Base-by-base conservation (phyloP, 1,140 invertebrate genomes). In the Octopus sinensis region DNA sequence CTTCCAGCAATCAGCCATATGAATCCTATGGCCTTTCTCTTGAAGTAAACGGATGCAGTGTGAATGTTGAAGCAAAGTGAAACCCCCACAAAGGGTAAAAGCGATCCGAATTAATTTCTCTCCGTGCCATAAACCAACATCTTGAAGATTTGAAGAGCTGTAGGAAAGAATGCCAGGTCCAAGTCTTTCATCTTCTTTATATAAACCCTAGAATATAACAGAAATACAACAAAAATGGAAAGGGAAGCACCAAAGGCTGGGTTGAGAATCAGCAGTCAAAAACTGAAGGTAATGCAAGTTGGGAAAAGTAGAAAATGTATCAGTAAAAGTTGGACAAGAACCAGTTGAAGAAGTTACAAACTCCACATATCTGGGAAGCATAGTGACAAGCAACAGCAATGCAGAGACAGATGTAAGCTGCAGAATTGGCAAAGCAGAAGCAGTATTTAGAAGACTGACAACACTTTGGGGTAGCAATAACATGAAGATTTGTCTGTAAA, bases 131-230 rank as follows among this genome's bases (percentile, higher is more conserved):
- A 90, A 82, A 5, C 90, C 90, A 4, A 90, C 87, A 84, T 91
- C 90, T 79, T 90, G 88, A 6, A 77, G 52, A 53, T 73, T 83
- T 9, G 85, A 86, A 82, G 90, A 85, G 12, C 83, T 82, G 82
- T 91, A 90, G 4, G 87, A 89, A 62, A 90, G 76, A 9, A 90
- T 85, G 1, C 90, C 90, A 12, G 89, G 90, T 17, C 90, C 90
- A 77, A 87, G 85, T 80, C 90, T 79, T 71, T 90, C 88, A 85
- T 91, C 89, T 30, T 89, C 86, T 82, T 87, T 88, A 84, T 91
- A 91, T 13, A 91, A 80, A 76, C 90, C 90, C 90, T 90, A 81
- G 30, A 86, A 83, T 82, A 81, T 84, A 12, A 71, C 78, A 80
- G 81, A 54, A 82, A 5, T 17, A n/a, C 51, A 62, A 76, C 9